Evolutionary conservation across 2,797 vertebrate genomes (phyloP).

Genomic region (Eutrigla gurnardus): DNA sequence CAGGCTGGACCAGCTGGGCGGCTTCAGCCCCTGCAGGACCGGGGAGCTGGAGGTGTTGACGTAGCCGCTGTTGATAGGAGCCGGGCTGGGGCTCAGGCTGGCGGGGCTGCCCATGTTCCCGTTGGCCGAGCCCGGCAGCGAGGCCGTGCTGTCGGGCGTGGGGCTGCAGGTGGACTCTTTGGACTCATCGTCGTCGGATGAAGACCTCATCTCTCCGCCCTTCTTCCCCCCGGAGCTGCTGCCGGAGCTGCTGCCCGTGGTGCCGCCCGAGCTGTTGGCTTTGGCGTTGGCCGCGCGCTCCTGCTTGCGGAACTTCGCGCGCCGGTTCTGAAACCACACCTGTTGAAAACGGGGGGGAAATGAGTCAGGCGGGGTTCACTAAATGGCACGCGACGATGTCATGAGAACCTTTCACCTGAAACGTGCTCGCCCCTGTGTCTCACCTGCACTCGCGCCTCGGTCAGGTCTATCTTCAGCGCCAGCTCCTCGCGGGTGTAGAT

Average conservation of each 20-base stretch:
- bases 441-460: constrained; percentile 96
- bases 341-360: constrained; percentile 57
- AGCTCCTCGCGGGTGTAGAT: constrained; percentile 98
- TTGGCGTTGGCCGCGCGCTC: constrained; percentile 95
- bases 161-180: constrained; percentile 97
- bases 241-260: constrained; percentile 59
- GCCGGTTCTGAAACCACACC: constrained; percentile 97
- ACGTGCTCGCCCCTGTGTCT: constrained; percentile 19
- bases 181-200: constrained; percentile 95
- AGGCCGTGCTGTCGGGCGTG: constrained; percentile 96
- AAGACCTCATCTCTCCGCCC: constrained; percentile 88
- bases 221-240: constrained; percentile 81
- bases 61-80: constrained; percentile 78
- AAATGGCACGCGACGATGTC: no score
- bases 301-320: constrained; percentile 92
- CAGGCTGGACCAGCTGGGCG: constrained; percentile 89
- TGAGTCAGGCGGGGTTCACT: no score
- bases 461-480: constrained; percentile 97
- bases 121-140: constrained; percentile 85
- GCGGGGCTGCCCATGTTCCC: constrained; percentile 89
- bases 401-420: no score
- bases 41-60: constrained; percentile 84
- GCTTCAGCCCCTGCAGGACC: constrained; percentile 89
- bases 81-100: constrained; percentile 92
- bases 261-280: constrained; percentile 72